phyloP scores from a whole-genome alignment of 2,797 vertebrate species.

The Notamacropus eugenii region DNA sequence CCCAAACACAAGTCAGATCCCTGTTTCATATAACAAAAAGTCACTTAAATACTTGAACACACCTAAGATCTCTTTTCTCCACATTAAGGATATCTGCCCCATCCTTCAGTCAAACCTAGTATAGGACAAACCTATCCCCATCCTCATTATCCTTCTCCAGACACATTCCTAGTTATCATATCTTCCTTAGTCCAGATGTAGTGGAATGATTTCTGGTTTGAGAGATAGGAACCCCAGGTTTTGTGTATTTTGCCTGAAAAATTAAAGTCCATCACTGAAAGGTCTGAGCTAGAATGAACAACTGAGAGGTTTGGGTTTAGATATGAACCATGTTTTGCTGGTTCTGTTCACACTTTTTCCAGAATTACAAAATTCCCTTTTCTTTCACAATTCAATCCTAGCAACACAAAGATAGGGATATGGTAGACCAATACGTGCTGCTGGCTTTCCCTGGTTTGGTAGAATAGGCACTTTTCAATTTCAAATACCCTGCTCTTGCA shows the following conservation, averaged over 20 bases:
- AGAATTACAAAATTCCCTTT: neutral
- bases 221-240: neutral
- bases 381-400: neutral
- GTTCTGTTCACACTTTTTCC: conserved; percentile 15
- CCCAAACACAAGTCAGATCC: neutral
- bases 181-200: neutral
- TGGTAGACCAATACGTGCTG: neutral
- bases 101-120: neutral
- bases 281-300: neutral
- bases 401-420: neutral
- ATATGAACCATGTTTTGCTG: neutral
- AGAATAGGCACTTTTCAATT: neutral
- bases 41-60: neutral
- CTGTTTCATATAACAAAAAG: neutral
- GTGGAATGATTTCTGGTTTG: neutral
- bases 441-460: conserved; percentile 4
- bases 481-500: neutral
- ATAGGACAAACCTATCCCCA: neutral
- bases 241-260: conserved; percentile 18
- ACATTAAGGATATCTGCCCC: neutral
- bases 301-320: conserved; percentile 10
- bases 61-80: neutral
- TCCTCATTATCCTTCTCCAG: neutral
- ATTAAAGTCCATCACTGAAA: neutral
- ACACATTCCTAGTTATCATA: neutral